Evolutionary conservation across 2,113 vertebrate species (phyloP).

Genomic region (Tichodroma muraria): DNA sequence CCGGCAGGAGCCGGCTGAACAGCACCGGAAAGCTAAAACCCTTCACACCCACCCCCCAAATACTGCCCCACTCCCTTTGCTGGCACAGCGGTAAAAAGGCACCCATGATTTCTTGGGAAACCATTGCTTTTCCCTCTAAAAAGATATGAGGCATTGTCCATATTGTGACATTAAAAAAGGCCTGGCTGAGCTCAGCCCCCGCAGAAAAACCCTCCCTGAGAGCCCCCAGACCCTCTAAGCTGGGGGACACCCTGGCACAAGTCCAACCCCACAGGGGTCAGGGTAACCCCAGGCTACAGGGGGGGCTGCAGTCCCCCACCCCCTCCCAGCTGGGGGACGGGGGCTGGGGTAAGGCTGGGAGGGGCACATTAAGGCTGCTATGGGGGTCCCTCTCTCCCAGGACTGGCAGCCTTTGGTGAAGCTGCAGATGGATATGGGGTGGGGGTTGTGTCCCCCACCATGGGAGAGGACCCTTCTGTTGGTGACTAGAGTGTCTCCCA

Average conservation of each 20-base stretch:
- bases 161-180: background rate
- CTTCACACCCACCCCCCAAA: background rate
- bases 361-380: background rate
- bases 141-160: background rate
- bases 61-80: background rate
- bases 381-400: background rate
- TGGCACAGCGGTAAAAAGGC: slow-evolving; percentile 37
- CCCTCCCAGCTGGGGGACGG: background rate
- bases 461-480: background rate
- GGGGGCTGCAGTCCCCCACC: background rate
- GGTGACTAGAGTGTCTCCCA: background rate
- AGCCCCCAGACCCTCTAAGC: background rate
- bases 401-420: background rate
- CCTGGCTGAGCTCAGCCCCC: background rate
- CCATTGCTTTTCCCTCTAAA: slow-evolving; percentile 13
- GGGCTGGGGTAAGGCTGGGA: background rate
- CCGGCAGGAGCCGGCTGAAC: background rate
- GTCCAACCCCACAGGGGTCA: background rate
- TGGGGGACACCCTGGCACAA: background rate
- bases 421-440: background rate
- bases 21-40: slow-evolving; percentile 10
- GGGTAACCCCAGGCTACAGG: background rate
- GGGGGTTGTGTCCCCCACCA: accelerated
- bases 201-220: background rate
- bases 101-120: slow-evolving; percentile 15